Evolutionary conservation across 2,113 vertebrate species (phyloP).

Genomic region (Corythoichthys intestinalis): DNA sequence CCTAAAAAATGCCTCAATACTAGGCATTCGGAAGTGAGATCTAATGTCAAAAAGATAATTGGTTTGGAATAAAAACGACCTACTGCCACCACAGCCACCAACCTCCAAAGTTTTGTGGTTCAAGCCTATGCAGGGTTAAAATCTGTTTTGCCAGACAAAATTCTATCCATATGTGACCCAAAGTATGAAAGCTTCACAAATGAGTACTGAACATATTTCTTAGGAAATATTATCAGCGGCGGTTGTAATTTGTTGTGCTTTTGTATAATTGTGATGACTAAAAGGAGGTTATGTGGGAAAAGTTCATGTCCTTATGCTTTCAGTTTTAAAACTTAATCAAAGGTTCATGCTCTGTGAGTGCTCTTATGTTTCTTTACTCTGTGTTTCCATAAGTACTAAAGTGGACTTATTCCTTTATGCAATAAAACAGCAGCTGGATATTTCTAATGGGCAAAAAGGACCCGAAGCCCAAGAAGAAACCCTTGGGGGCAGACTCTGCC

Average conservation of each 20-base stretch:
- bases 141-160: neutral
- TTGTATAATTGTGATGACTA: neutral
- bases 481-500: conserved; percentile 57
- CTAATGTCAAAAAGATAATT: no score
- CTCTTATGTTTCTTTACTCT: conserved; percentile 23
- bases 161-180: neutral
- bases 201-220: neutral
- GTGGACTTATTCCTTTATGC: conserved; percentile 43
- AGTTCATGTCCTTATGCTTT: conserved; percentile 5
- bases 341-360: conserved; percentile 5
- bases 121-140: neutral
- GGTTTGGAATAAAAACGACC: no score
- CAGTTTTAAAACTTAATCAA: conserved; percentile 6
- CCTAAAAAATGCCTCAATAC: no score
- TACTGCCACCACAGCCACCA: no score
- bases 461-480: conserved; percentile 30
- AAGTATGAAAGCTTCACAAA: neutral
- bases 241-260: neutral
- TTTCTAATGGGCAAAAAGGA: conserved; percentile 54
- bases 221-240: neutral
- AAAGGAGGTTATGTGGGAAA: neutral
- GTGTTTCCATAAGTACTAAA: neutral
- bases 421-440: conserved; percentile 52
- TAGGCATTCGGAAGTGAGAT: no score
- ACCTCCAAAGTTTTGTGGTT: no score